Base-by-base conservation (phyloP, 2,888 invertebrate species). In the Torymus tubicola region DNA sequence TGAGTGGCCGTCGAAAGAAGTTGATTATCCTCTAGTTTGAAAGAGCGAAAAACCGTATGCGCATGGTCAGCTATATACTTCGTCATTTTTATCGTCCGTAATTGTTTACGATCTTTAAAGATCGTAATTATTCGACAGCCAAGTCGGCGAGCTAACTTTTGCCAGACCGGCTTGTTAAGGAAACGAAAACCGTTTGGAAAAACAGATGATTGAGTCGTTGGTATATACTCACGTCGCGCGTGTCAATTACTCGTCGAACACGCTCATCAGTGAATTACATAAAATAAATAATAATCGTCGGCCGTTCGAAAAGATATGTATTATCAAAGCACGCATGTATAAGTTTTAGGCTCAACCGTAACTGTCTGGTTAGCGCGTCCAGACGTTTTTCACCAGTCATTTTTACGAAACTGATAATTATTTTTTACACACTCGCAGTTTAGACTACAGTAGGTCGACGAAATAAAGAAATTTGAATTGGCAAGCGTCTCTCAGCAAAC, bases 71-170 rank as follows among this genome's bases (percentile, higher is more conserved):
- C 68, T 57, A 21, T 16, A 21, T 10, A 60, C 50, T 50, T 31
- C 31, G 13, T 61, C 53, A 60, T 77, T 71, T 78, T 67, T 55
- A 55, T 31, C 16, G 73, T 65, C 21, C 70, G 21, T 52, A 67
- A 78, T 72, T 78, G 78, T 78, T 78, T 71, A 72, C 71, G 78
- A 58, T 24, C 58, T 53, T 78, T 78, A 71, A 78, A 53, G 71
- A 72, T 71, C 65, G 21, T 78, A 60, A 71, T 71, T 72, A 78
- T 72, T 67, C 67, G 42, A 53, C 71, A 58, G 71, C 31, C 60
- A 71, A 67, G 72, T 78, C 8, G 60, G 52, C 60, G 60, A 72
- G 50, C 16, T 16, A 57, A 57, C 21, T 60, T 18, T 18, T 63
- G 31, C 2, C 21, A 5, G 63, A 65, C 52, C 63, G 21, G 55